Base-by-base conservation (phyloP, 2,888 invertebrate genomes). In the Cryptocephalus primarius region DNA sequence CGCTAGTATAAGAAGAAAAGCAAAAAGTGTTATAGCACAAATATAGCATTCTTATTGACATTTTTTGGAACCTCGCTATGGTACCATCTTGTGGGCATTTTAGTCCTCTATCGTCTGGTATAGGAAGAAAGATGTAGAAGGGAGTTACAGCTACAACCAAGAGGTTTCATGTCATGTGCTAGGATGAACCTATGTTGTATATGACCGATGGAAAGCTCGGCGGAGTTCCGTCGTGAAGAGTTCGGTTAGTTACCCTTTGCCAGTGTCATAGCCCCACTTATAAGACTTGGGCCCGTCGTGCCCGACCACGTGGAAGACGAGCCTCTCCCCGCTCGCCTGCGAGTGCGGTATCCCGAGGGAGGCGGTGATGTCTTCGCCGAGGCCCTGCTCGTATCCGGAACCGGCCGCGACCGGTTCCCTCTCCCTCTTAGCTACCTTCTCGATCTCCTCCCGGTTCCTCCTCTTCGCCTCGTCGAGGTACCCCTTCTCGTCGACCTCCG, bases 221-320 rank as follows among this genome's bases (percentile, higher is more conserved):
- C 22, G 22, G 22, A 22, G 22, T 4, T 6, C 22, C 22, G 22
- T 22, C 22, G 3, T 6, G 22, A 2, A 22, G 22, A 22, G 22
- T 6, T 22, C 22, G 22, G 22, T 22, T 22, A 22, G 51, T 70
- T 73, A 88, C 88, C 88, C 88, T 72, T 82, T 81, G 60, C 88
- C 88, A 43, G 88, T 88, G 64, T 88, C 87, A 67, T 77, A 88
- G 60, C 89, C 88, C 68, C 87, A 88, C 68, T 88, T 82, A 67
- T 88, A 88, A 55, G 85, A 83, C 62, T 84, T 77, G 1, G 88
- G 88, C 40, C 88, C 88, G 56, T 83, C 79, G 71, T 86, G 83
- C 52, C 88, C 88, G 59, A 85, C 83, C 74, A 88, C 80, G 62
- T 88, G 84, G 73, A 88, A 89, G 64, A 83, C 80, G 4, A 84